Base-by-base conservation (phyloP, 2,797 vertebrate genomes). In the Megalops cyprinoides region DNA sequence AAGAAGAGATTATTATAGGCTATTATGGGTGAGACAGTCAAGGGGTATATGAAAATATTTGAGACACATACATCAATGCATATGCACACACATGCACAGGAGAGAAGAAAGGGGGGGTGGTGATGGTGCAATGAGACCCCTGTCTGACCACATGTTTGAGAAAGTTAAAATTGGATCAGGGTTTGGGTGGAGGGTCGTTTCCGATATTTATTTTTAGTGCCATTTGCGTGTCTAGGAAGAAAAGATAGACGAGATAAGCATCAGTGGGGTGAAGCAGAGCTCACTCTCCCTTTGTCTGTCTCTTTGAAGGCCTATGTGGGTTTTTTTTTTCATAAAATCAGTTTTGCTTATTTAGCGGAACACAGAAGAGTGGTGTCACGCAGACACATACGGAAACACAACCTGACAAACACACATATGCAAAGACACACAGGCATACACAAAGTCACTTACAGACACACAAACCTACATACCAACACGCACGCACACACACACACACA, bases 201-300 rank as follows among this genome's bases (percentile, higher is more conserved):
- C 73, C 56, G 56, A 67, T 25, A 81, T 81, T 76, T 81, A 81
- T 81, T 81, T 81, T 81, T 76, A 81, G 79, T 65, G 31, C 74
- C 31, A 81, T 83, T 82, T 84, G 85, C 84, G 75, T 84, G 85
- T 86, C 85, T 86, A 83, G 87, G 84, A 76, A 87, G 53, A 87
- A 84, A 88, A 87, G 76, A 87, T 84, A 89, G 85, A 73, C 62
- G 79, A 90, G 94, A 95, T 95, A 94, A 93, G 88, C 88, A 94
- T 94, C 94, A 91, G 87, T 91, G 91, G 91, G 88, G 91, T 91
- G 82, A 89, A 58, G n/a, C 42, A 87, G 86, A 79, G 83, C 76
- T 88, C 81, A 90, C 86, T 85, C 65, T 80, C 84, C 86, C 86
- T 90, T 86, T 90, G 89, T 91, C 88, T 90, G 86, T 82, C n/a